Percentiles rank a stretch among this genome's conserved stretches.
These are phyloP conservation scores for Chymomyza procnemis DNA, from an alignment of 2,888 invertebrate species.

Conservation along the genomic window DNA sequence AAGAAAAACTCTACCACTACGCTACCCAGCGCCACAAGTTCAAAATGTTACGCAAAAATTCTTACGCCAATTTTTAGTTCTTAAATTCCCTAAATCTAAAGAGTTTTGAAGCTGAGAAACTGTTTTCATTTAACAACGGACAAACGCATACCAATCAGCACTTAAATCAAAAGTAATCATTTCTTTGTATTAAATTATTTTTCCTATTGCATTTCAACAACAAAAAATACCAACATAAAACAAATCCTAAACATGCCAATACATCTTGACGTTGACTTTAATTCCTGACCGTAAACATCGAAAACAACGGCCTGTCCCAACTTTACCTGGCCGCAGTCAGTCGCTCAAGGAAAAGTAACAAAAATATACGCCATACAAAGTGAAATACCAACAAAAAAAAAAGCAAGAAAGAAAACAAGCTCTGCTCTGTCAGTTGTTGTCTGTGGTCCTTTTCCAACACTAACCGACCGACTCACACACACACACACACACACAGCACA, in stretches of 20 bases:
- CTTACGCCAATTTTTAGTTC: too few relatives aligned
- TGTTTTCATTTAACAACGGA: too few relatives aligned
- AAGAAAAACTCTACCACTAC: too few relatives aligned
- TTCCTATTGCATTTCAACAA: not conserved
- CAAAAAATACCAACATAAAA: not conserved
- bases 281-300: not conserved
- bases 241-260: not conserved
- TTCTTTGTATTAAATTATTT: not conserved
- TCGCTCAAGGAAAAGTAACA: not conserved
- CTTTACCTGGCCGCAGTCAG: not conserved
- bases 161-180: too few relatives aligned
- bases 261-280: not conserved
- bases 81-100: too few relatives aligned
- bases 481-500: constrained; percentile 15
- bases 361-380: not conserved
- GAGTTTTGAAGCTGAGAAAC: too few relatives aligned
- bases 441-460: not conserved
- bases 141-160: too few relatives aligned
- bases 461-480: constrained; percentile 14
- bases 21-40: too few relatives aligned
- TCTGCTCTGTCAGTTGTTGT: constrained; percentile 3
- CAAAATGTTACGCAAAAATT: too few relatives aligned
- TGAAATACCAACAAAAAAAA: constrained; percentile 3
- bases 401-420: too few relatives aligned
- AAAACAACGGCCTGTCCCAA: not conserved